These are phyloP conservation scores for Tupaia tana DNA, from an alignment of 2,113 vertebrate genomes.

Conservation along the genomic window DNA sequence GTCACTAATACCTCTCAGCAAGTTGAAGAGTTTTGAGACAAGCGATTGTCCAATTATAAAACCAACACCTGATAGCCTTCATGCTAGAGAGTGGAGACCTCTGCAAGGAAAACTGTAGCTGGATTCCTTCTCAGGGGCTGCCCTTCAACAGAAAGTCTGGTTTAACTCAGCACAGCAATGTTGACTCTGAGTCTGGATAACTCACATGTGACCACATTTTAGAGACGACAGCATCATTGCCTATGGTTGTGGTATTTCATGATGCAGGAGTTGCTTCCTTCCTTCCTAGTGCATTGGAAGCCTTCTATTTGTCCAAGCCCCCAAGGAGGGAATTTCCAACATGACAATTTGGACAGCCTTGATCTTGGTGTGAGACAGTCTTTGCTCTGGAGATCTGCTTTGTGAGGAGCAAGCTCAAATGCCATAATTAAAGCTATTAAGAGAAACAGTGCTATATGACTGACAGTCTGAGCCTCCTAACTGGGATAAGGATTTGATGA, in stretches of 20 bases:
- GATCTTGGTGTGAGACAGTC: slow-evolving; percentile 1
- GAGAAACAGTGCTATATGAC: slow-evolving; percentile 50
- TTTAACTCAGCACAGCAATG: slow-evolving; percentile 79
- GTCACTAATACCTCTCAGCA: slow-evolving; percentile 79
- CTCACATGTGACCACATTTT: slow-evolving; percentile 66
- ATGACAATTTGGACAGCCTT: background rate
- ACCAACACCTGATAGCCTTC: slow-evolving; percentile 82
- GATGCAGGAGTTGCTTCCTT: slow-evolving; percentile 37
- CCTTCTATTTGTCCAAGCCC: slow-evolving; percentile 8
- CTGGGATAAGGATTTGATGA: background rate
- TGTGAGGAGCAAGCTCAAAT: background rate
- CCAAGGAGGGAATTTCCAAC: slow-evolving; percentile 1
- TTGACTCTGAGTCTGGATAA: slow-evolving; percentile 69
- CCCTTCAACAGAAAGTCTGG: slow-evolving; percentile 82
- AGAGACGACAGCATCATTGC: slow-evolving; percentile 49
- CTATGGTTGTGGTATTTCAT: slow-evolving; percentile 47
- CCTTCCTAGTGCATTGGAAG: slow-evolving; percentile 36
- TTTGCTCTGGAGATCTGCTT: slow-evolving; percentile 32
- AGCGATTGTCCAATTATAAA: slow-evolving; percentile 78
- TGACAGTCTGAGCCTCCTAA: slow-evolving; percentile 37
- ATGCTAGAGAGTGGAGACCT: slow-evolving; percentile 67
- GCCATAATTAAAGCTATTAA: slow-evolving; percentile 49
- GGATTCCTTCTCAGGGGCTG: slow-evolving; percentile 74
- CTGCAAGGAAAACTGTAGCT: slow-evolving; percentile 75
- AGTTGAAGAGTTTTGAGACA: slow-evolving; percentile 77